Evolutionary conservation across 1,140 invertebrate species (phyloP), one percentile per base, ranked within the genome.

Genomic region (Ectropis grisescens): DNA sequence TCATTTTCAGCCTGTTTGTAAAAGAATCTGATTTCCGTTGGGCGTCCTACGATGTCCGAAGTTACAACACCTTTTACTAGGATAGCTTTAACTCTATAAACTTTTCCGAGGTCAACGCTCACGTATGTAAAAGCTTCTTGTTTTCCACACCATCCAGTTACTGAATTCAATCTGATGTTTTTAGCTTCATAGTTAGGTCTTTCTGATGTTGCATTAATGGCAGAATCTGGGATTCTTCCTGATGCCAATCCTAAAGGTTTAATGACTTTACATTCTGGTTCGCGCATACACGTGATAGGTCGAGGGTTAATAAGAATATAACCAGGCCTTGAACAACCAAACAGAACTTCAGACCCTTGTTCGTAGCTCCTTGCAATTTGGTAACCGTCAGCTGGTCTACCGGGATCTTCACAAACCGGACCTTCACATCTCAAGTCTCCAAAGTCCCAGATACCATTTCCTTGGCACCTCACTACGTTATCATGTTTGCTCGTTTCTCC

Each of bases 181-280:
- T 85, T 90, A 0, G 93, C 93, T 86, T 96, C 94, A 65, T 96
- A 96, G 57, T 96, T 97, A 33, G 93, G 90, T 59, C 92, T 85
- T 82, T 97, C 93, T 2, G 94, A 95, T 0, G 95, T 98, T 2
- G 96, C 95, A 69, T 98, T 97, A 30, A 98, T 97, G n/a, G 95
- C 94, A 7, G 91, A 93, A 67, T 98, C 95, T 0, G 96, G 95
- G 48, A 98, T 97, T 53, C 85, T 87, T 33, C 96, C 96, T 12
- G 94, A 96, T 11, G 95, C 88, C 19, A 98, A 79, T 28, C 96
- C 96, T 26, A 98, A 82, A 1, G 96, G 96, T 71, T 89, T 93
- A 10, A 97, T 93, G 0, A 98, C 91, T 78, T 92, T 93, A 70
- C 96, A 98, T 82, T 97, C 94, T 1, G 96, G 95, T 69, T 97